Evolutionary conservation across 2,113 vertebrate genomes (phyloP).

Genomic region (Takifugu flavidus): DNA sequence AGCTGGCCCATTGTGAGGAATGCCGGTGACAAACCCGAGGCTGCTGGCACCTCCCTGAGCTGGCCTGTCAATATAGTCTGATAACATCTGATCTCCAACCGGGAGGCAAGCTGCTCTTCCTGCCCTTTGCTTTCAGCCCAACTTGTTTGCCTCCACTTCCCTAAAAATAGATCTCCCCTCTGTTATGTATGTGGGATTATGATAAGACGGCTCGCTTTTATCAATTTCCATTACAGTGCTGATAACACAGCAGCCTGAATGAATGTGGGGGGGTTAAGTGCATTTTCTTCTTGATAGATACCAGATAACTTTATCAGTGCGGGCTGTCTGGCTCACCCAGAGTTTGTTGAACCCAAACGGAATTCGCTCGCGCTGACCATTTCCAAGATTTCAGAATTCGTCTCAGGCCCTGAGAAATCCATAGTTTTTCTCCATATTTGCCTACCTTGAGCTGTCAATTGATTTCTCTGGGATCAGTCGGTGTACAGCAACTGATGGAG

Average conservation of each 20-base stretch:
- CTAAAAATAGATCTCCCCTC: slow-evolving; percentile 50
- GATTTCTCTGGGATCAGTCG: slow-evolving; percentile 66
- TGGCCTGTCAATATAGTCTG: slow-evolving; percentile 33
- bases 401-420: slow-evolving; percentile 25
- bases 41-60: slow-evolving; percentile 26
- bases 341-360: slow-evolving; percentile 51
- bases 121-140: slow-evolving; percentile 20
- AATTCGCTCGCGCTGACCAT: slow-evolving; percentile 36
- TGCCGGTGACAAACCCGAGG: slow-evolving; percentile 13
- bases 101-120: slow-evolving; percentile 34
- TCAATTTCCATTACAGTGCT: slow-evolving; percentile 57
- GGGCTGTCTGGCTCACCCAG: slow-evolving; percentile 56
- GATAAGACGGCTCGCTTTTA: slow-evolving; percentile 64
- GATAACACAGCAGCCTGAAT: slow-evolving; percentile 58
- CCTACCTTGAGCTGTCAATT: slow-evolving; percentile 60
- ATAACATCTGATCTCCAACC: slow-evolving; percentile 55
- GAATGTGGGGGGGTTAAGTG: slow-evolving; percentile 59
- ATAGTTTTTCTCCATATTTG: slow-evolving; percentile 64
- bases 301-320: slow-evolving; percentile 63
- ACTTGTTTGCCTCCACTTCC: slow-evolving; percentile 25
- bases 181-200: slow-evolving; percentile 64
- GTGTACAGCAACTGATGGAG: slow-evolving; percentile 66
- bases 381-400: background rate
- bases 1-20: slow-evolving; percentile 52
- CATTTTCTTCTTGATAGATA: slow-evolving; percentile 61